phyloP scores from a whole-genome alignment of 2,113 vertebrate genomes.

The Scartelaos histophorus region DNA sequence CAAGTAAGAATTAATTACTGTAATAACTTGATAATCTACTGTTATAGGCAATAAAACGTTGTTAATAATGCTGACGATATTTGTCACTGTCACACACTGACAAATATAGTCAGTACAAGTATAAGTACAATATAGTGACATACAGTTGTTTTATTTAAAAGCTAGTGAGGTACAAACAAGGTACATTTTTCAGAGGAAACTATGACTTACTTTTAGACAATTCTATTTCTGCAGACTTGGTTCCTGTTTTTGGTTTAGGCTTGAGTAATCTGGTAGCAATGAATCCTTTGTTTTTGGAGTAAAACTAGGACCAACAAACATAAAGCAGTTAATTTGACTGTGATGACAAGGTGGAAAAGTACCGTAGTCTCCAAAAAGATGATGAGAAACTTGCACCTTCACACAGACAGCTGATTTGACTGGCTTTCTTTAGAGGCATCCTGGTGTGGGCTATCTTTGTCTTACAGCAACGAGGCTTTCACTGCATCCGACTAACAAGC shows the following conservation, averaged over 20 bases:
- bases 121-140: too few relatives aligned
- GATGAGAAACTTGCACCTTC: too few relatives aligned
- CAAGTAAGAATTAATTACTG: too few relatives aligned
- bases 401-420: not conserved
- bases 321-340: not conserved
- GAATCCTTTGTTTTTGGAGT: constrained; percentile 84
- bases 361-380: too few relatives aligned
- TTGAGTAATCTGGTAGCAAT: constrained; percentile 85
- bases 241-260: constrained; percentile 84
- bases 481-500: not conserved
- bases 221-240: constrained; percentile 84
- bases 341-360: not conserved
- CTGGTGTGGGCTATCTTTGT: not conserved
- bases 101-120: too few relatives aligned
- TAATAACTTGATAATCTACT: too few relatives aligned
- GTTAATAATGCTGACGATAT: too few relatives aligned
- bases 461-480: not conserved
- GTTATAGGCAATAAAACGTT: too few relatives aligned
- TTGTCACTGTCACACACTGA: too few relatives aligned
- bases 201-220: constrained; percentile 83
- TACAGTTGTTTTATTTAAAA: not conserved
- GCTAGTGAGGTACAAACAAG: not conserved
- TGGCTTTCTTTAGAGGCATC: not conserved
- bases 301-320: constrained; percentile 77
- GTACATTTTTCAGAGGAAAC: not conserved